Percentiles rank a stretch among this genome's conserved stretches.
Evolutionary conservation across 2,888 invertebrate species (phyloP).

Genomic region (Tetranychus piercei): DNA sequence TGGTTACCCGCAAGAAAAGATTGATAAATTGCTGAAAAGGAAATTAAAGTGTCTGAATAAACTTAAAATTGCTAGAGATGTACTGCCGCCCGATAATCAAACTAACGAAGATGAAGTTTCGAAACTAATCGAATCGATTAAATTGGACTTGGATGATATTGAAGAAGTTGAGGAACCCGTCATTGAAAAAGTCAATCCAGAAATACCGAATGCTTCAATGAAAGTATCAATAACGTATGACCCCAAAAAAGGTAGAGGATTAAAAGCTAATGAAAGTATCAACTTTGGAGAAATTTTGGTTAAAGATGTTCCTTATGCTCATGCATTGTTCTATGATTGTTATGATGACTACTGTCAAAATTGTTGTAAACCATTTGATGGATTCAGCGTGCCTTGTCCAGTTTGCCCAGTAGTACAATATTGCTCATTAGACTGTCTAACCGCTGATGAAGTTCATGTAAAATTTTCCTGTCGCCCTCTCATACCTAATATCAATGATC

Average conservation of each 20-base stretch:
- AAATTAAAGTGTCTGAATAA: too few relatives aligned
- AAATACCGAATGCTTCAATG: background rate
- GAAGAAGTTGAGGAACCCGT: background rate
- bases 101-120: too few relatives aligned
- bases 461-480: background rate
- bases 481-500: background rate
- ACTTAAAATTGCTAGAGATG: too few relatives aligned
- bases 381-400: background rate
- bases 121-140: too few relatives aligned
- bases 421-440: background rate
- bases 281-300: conserved; percentile 15
- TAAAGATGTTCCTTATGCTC: conserved; percentile 15
- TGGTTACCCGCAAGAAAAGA: background rate
- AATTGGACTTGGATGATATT: too few relatives aligned
- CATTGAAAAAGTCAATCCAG: background rate
- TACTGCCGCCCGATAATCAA: too few relatives aligned
- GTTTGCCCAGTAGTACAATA: background rate
- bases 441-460: background rate
- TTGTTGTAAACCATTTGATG: conserved; percentile 16
- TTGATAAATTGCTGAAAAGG: background rate
- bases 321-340: conserved; percentile 7
- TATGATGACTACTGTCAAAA: conserved; percentile 17
- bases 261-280: conserved; percentile 9
- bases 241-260: conserved; percentile 8
- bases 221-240: background rate